Percentiles rank a stretch among this genome's conserved stretches.
Conservation (phyloP, 2,888 invertebrate species). For the Steinernema scapterisci region DNA sequence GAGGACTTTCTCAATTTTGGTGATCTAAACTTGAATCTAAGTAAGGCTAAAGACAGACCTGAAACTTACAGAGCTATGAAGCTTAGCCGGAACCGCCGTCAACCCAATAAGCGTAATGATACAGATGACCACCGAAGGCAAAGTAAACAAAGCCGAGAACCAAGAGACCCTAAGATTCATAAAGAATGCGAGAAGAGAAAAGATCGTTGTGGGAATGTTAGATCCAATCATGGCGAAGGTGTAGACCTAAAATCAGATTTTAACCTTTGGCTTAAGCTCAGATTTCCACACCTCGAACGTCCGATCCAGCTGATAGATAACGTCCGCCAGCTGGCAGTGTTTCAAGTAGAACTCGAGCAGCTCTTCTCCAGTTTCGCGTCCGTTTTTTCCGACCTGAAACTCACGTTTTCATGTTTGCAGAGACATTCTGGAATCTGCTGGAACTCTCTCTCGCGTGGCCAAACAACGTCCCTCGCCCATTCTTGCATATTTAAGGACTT, state of each 20-base stretch:
- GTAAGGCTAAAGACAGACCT: too few relatives aligned
- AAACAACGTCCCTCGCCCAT: too few relatives aligned
- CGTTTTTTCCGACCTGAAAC: constrained; percentile 33
- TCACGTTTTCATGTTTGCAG: background rate
- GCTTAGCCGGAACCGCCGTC: constrained; percentile 37
- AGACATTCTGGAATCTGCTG: background rate
- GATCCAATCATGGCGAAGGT: constrained; percentile 37
- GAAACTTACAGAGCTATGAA: constrained; percentile 35
- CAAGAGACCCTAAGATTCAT: constrained; percentile 26
- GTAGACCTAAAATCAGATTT: constrained; percentile 35
- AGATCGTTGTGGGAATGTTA: constrained; percentile 41
- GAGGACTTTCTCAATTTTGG: constrained; percentile 38
- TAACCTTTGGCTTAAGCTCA: background rate
- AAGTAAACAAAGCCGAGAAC: constrained; percentile 20
- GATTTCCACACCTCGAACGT: constrained; percentile 37
- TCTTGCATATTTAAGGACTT: constrained; percentile 30
- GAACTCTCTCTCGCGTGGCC: too few relatives aligned
- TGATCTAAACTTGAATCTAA: constrained; percentile 31
- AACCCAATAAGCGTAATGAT: constrained; percentile 37
- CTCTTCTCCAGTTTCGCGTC: constrained; percentile 36
- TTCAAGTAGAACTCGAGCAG: constrained; percentile 38
- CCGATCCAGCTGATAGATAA: constrained; percentile 36
- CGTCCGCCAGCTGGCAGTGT: constrained; percentile 37
- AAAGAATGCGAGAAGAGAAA: constrained; percentile 37
- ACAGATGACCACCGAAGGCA: constrained; percentile 39